phyloP scores from a whole-genome alignment of 2,888 invertebrate species.

The Cheilosia soror region DNA sequence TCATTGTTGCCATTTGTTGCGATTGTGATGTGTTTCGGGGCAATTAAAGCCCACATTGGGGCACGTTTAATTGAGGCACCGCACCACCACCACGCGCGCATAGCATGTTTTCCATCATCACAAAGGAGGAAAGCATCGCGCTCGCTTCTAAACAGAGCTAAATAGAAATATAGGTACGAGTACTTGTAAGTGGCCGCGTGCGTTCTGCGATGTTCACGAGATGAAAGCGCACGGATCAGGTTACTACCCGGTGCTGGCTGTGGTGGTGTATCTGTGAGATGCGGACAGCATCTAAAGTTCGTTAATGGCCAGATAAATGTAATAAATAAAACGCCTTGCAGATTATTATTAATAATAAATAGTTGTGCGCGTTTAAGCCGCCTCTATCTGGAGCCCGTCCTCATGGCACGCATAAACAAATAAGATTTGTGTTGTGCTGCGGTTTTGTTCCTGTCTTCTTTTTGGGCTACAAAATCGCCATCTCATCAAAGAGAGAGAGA shows the following conservation, averaged over 20 bases:
- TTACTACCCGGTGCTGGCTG: constrained; percentile 43
- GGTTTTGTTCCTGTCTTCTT: constrained; percentile 19
- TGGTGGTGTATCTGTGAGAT: constrained; percentile 38
- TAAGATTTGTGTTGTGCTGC: constrained; percentile 70
- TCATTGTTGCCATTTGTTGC: constrained; percentile 59
- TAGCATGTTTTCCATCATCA: constrained; percentile 65
- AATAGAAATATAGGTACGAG: constrained; percentile 16
- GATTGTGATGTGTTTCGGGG: constrained; percentile 69
- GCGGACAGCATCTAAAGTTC: constrained; percentile 74
- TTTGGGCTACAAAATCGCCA: constrained; percentile 67
- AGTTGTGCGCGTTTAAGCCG: constrained; percentile 53
- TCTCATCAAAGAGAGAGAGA: constrained; percentile 57
- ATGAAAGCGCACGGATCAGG: constrained; percentile 72
- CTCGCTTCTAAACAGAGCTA: constrained; percentile 4
- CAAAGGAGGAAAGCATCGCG: constrained; percentile 62
- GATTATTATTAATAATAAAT: constrained; percentile 76
- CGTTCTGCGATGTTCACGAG: constrained; percentile 51
- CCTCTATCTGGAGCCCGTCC: constrained; percentile 58
- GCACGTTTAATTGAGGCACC: constrained; percentile 72
- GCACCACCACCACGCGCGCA: constrained; percentile 40
- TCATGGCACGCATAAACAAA: constrained; percentile 74
- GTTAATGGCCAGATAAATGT: constrained; percentile 75
- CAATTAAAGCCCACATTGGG: constrained; percentile 75
- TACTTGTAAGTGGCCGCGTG: constrained; percentile 20
- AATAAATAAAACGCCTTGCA: constrained; percentile 76